A percentile compares a stretch with the other conserved stretches of the same genome.
Evolutionary conservation across 2,797 vertebrate species (phyloP).

Genomic region (Silurus aristotelis): DNA sequence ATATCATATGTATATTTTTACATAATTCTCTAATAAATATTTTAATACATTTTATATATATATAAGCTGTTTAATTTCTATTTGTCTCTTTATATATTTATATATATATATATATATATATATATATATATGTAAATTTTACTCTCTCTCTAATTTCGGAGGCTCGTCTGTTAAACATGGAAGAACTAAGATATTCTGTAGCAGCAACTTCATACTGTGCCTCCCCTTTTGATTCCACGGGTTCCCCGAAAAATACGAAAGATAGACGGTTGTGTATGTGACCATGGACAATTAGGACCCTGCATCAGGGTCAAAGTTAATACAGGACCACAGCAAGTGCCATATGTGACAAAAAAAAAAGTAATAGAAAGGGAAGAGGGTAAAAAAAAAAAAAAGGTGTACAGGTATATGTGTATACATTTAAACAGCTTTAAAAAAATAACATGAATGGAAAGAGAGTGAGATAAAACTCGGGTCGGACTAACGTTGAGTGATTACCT

Average conservation of each 20-base stretch:
- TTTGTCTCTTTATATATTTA: constrained; percentile 7
- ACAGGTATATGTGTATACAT: constrained; percentile 71
- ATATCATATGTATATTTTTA: constrained; percentile 35
- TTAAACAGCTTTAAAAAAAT: constrained; percentile 87
- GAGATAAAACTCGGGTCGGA: constrained; percentile 79
- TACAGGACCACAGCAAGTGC: constrained; percentile 79
- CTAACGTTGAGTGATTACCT: constrained; percentile 82
- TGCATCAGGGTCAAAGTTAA: constrained; percentile 73
- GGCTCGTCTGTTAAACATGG: constrained; percentile 71
- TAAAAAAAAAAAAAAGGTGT: constrained; percentile 70
- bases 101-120: constrained; percentile 62
- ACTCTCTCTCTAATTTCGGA: constrained; percentile 63
- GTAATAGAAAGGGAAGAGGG: constrained; percentile 55
- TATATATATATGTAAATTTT: constrained; percentile 54
- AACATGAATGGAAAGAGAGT: constrained; percentile 74
- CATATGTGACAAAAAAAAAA: constrained; percentile 65
- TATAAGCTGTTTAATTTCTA: constrained; percentile 12
- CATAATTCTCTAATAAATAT: constrained; percentile 50
- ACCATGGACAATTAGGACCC: constrained; percentile 69
- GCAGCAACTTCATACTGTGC: constrained; percentile 99
- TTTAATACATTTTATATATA: constrained; percentile 52
- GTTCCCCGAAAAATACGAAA: constrained; percentile 61
- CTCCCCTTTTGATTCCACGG: constrained; percentile 79
- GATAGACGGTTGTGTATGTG: constrained; percentile 66
- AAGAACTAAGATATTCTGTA: constrained; percentile 87